These are phyloP conservation scores for Peromyscus polionotus DNA, from an alignment of 2,113 vertebrate species.

Conservation along the genomic window DNA sequence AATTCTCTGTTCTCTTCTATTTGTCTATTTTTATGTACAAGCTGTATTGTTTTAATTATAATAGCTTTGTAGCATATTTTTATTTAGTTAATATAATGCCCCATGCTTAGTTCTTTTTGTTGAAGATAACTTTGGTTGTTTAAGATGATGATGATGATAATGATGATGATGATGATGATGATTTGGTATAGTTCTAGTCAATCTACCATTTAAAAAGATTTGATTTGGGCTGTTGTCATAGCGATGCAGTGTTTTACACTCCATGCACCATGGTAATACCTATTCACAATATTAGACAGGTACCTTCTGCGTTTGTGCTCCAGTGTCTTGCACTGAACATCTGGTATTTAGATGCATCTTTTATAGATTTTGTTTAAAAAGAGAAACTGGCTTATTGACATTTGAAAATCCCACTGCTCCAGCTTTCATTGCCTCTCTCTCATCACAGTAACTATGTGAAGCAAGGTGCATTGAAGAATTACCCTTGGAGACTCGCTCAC, in stretches of 20 bases:
- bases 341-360: constrained; percentile 36
- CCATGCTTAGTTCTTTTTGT: background rate
- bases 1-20: background rate
- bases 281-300: background rate
- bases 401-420: background rate
- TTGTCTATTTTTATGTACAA: background rate
- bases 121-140: background rate
- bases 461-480: background rate
- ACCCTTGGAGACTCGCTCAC: background rate
- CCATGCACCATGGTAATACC: background rate
- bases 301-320: constrained; percentile 22
- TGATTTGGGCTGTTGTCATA: background rate
- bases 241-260: background rate
- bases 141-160: background rate
- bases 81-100: background rate
- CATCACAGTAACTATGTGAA: background rate
- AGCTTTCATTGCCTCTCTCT: background rate
- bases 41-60: background rate
- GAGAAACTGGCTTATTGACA: background rate
- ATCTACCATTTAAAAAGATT: background rate
- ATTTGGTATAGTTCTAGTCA: background rate
- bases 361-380: background rate
- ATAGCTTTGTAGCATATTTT: background rate
- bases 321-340: background rate
- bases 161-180: background rate